These are phyloP conservation scores for Apodemia zela DNA, from an alignment of 2,888 invertebrate genomes.

Conservation along the genomic window DNA sequence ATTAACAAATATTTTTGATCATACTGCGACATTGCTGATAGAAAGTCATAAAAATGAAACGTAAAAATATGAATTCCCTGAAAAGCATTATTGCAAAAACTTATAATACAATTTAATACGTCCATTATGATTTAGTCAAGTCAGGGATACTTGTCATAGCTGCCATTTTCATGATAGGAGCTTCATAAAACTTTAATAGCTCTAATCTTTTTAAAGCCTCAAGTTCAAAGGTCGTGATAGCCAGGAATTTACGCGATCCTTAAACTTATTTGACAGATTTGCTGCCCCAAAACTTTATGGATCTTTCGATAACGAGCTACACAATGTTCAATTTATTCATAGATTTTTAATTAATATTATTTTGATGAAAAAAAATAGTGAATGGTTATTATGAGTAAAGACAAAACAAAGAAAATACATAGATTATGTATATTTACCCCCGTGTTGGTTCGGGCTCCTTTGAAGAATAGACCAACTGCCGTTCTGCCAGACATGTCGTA, in stretches of 20 bases:
- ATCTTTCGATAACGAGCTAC: constrained; percentile 8
- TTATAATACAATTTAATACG: not conserved
- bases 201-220: constrained; percentile 66
- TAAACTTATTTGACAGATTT: constrained; percentile 35
- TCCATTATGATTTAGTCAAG: not conserved
- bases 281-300: constrained; percentile 43
- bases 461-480: no score
- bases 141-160: constrained; percentile 44
- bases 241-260: constrained; percentile 48
- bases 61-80: no score
- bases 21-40: no score
- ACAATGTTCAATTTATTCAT: not conserved
- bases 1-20: no score
- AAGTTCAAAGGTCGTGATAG: constrained; percentile 60
- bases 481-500: no score
- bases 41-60: no score
- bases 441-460: no score
- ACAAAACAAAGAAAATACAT: no score
- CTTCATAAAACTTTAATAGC: constrained; percentile 65
- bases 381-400: no score
- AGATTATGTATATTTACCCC: no score
- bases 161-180: constrained; percentile 45
- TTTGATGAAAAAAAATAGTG: no score
- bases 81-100: not conserved
- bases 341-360: no score